These are phyloP conservation scores for Emys orbicularis DNA, from an alignment of 2,797 vertebrate genomes.

Conservation along the genomic window DNA sequence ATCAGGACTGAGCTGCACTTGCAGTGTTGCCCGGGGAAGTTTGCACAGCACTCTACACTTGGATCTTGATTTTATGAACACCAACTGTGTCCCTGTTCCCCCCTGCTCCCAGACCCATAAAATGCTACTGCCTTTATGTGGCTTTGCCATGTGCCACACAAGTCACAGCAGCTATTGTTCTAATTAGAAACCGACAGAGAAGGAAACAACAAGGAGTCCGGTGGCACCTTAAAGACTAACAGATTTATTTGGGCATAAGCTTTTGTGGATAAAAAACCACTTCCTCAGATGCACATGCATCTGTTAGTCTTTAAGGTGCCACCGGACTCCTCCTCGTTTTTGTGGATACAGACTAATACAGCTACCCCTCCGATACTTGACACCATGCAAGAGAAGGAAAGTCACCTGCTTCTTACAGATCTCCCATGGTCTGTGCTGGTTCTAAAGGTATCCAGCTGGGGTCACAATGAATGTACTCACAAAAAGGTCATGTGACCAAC, in stretches of 20 bases:
- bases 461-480: constrained; percentile 2
- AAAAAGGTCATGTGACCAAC: background rate
- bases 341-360: too few species aligned
- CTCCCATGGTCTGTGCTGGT: background rate
- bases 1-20: background rate
- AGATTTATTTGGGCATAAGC: too few species aligned
- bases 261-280: too few species aligned
- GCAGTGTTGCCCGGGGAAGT: background rate
- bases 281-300: too few species aligned
- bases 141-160: background rate
- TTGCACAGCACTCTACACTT: background rate
- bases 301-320: too few species aligned
- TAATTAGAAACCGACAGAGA: background rate
- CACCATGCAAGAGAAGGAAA: background rate
- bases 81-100: background rate
- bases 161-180: background rate
- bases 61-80: background rate
- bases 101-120: background rate
- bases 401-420: background rate
- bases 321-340: too few species aligned
- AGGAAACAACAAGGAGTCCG: background rate
- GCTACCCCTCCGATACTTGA: too few species aligned
- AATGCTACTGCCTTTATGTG: background rate
- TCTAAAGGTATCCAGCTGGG: background rate
- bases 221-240: too few species aligned